A percentile compares a stretch with the other conserved stretches of the same genome.
phyloP scores from a whole-genome alignment of 2,888 invertebrate species.

The Teinopalpus imperialis region DNA sequence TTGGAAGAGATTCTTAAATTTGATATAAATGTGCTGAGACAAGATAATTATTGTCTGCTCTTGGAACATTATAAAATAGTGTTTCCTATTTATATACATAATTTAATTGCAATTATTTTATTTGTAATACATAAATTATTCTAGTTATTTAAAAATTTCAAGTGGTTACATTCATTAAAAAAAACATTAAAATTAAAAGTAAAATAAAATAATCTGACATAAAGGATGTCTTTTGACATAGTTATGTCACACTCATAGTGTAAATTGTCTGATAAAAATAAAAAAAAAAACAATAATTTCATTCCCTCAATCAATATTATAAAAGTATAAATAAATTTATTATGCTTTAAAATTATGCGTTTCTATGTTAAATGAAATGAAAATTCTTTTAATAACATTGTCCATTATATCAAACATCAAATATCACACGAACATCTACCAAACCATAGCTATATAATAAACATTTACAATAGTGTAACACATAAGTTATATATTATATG shows the following conservation, averaged over 20 bases:
- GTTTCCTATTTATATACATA: background rate
- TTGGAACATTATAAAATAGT: constrained; percentile 15
- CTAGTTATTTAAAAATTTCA: no score
- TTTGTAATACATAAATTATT: no score
- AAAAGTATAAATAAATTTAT: no score
- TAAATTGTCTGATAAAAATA: no score
- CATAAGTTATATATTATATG: no score
- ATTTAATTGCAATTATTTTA: background rate
- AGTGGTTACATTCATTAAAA: no score
- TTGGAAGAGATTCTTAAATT: constrained; percentile 13
- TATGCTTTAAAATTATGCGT: background rate
- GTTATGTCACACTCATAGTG: no score
- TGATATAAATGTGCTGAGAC: constrained; percentile 23
- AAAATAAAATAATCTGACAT: no score
- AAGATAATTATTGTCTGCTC: constrained; percentile 26
- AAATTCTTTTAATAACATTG: background rate
- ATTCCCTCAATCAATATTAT: no score
- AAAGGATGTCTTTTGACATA: no score
- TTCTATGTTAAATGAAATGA: background rate
- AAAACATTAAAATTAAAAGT: no score
- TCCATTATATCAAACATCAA: constrained; percentile 16
- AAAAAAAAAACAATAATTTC: no score
- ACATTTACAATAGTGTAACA: constrained; percentile 11
- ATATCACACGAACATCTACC: constrained; percentile 21
- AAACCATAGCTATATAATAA: constrained; percentile 15